Evolutionary conservation across 2,888 invertebrate genomes (phyloP).

Genomic region (Lasius fuliginosus): DNA sequence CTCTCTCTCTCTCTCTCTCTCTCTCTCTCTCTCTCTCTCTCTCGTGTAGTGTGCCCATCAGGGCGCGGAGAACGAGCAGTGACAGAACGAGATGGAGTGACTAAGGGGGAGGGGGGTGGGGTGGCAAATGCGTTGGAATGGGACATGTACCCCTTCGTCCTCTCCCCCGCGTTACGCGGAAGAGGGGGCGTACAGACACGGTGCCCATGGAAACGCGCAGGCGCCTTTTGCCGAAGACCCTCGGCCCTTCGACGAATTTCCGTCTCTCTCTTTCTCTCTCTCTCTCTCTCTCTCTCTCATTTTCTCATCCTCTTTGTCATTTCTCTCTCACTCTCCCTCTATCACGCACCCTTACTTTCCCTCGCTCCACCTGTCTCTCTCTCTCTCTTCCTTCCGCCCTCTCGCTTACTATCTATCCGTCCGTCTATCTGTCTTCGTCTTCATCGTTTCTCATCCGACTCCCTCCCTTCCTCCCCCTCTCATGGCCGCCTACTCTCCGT

Average conservation of each 20-base stretch:
- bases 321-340: constrained; percentile 49
- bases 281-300: constrained; percentile 3
- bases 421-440: constrained; percentile 58
- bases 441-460: constrained; percentile 66
- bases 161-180: constrained; percentile 72
- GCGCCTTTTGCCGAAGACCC: constrained; percentile 78
- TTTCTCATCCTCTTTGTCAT: constrained; percentile 52
- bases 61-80: constrained; percentile 75
- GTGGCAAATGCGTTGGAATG: constrained; percentile 75
- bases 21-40: neutral
- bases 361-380: constrained; percentile 28
- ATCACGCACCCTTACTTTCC: constrained; percentile 47
- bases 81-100: constrained; percentile 83
- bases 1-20: neutral
- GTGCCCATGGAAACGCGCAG: constrained; percentile 86
- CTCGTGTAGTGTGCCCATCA: constrained; percentile 65
- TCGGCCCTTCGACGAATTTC: constrained; percentile 81
- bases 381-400: constrained; percentile 34
- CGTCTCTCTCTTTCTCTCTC: constrained; percentile 58
- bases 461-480: constrained; percentile 65
- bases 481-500: constrained; percentile 82
- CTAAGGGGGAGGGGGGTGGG: constrained; percentile 77
- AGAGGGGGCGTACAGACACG: constrained; percentile 83
- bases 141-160: constrained; percentile 72
- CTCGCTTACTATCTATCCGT: constrained; percentile 32